These are phyloP conservation scores for Camelus dromedarius DNA, from an alignment of 2,113 vertebrate genomes.

Conservation along the genomic window DNA sequence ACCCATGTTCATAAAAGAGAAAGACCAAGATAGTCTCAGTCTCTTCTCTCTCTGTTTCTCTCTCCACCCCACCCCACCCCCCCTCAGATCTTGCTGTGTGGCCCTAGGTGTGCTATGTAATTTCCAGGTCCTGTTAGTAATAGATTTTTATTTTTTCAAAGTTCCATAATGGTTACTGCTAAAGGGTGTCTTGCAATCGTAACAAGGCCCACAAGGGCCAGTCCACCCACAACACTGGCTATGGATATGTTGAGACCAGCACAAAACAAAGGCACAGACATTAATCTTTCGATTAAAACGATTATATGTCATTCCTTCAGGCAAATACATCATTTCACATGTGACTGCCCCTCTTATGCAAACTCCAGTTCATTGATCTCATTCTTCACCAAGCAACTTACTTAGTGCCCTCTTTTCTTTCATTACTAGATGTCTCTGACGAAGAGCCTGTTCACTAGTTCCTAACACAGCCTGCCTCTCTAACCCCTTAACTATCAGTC, in stretches of 20 bases:
- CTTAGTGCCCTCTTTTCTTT: not conserved
- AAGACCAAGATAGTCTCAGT: not conserved
- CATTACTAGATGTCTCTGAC: not conserved
- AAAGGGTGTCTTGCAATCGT: not conserved
- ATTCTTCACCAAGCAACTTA: not conserved
- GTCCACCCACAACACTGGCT: not conserved
- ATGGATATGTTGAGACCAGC: not conserved
- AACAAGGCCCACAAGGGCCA: not conserved
- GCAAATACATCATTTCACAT: not conserved
- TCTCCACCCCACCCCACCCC: not conserved
- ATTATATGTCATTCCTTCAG: not conserved
- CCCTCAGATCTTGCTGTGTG: not conserved
- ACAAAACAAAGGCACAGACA: not conserved
- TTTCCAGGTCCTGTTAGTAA: not conserved
- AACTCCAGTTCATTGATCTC: not conserved
- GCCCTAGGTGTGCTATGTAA: not conserved
- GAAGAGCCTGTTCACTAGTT: not conserved
- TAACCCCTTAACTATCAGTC: not conserved
- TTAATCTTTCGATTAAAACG: not conserved
- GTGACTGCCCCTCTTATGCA: not conserved
- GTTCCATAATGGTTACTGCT: not conserved
- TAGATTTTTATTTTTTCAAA: not conserved
- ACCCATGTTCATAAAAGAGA: not conserved
- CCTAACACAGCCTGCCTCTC: not conserved
- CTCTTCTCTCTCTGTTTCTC: not conserved